These are phyloP conservation scores for Brevimyrus niger DNA, from an alignment of 2,113 vertebrate genomes.

Conservation along the genomic window DNA sequence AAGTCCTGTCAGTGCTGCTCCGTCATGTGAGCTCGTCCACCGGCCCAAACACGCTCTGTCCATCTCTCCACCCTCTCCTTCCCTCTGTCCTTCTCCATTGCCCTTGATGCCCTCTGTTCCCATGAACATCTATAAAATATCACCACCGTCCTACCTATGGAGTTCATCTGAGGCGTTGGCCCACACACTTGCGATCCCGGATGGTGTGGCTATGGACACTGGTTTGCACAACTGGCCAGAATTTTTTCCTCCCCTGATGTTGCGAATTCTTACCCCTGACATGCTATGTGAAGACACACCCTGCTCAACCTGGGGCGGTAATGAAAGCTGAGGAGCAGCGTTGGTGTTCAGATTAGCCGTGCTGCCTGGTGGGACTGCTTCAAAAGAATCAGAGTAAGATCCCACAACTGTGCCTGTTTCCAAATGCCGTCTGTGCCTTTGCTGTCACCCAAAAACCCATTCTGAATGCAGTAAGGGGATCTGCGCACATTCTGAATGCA, in stretches of 20 bases:
- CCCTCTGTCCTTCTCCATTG: not conserved
- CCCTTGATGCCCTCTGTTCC: not conserved
- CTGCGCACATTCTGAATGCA: not conserved
- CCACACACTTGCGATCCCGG: not conserved
- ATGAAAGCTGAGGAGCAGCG: not conserved
- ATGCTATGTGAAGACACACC: not conserved
- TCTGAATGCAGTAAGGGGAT: not conserved
- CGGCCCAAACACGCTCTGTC: not conserved
- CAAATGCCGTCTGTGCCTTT: not conserved
- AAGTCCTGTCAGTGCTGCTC: conserved; percentile 57
- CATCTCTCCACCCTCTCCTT: not conserved
- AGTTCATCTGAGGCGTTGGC: not conserved
- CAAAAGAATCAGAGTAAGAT: not conserved
- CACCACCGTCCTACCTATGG: not conserved
- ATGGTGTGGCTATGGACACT: not conserved
- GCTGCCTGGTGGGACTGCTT: not conserved
- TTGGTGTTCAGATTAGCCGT: not conserved
- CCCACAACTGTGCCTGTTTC: not conserved
- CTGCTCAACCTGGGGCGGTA: not conserved
- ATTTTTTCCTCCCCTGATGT: too few species aligned
- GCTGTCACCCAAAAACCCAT: not conserved
- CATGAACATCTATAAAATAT: not conserved
- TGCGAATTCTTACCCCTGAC: not conserved
- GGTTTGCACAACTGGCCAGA: not conserved
- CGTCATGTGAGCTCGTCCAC: conserved; percentile 47